These are phyloP conservation scores for Lethenteron camtschaticum DNA, from an alignment of 2,113 vertebrate species.

Conservation along the genomic window DNA sequence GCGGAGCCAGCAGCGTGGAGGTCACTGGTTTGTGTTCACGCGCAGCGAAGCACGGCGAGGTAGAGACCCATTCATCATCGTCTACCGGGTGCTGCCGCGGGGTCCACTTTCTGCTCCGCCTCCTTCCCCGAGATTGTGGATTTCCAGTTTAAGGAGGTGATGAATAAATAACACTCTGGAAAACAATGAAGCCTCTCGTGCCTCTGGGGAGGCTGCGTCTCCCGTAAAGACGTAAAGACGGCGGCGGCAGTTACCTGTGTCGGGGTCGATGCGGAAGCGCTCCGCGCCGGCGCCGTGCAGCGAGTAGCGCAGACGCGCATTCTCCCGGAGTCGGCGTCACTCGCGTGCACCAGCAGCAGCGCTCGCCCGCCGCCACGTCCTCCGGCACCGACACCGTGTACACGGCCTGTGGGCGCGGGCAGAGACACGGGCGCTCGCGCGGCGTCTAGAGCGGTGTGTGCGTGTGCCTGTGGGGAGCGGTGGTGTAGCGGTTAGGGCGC, in stretches of 20 bases:
- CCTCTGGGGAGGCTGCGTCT: background rate
- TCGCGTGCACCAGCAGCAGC: constrained; percentile 46
- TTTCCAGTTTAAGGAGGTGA: no score
- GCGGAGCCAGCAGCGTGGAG: background rate
- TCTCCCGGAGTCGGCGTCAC: constrained; percentile 61
- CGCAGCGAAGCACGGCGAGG: no score
- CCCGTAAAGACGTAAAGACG: no score
- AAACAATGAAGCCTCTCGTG: background rate
- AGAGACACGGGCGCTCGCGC: no score
- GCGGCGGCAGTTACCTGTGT: constrained; percentile 38
- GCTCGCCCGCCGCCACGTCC: constrained; percentile 47
- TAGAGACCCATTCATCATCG: no score
- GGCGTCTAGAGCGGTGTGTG: no score
- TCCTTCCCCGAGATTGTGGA: no score
- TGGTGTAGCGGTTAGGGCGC: no score
- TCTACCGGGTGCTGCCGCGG: no score
- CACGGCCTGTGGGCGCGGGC: constrained; percentile 24
- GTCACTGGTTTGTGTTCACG: no score
- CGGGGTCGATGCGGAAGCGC: constrained; percentile 61
- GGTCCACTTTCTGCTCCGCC: no score
- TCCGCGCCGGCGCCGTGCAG: constrained; percentile 48
- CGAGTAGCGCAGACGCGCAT: constrained; percentile 52
- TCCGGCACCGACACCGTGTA: constrained; percentile 49
- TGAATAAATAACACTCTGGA: background rate
- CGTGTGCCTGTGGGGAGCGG: no score